These are phyloP conservation scores for Acrossocheilus fasciatus DNA, from an alignment of 2,797 vertebrate genomes.

Conservation along the genomic window DNA sequence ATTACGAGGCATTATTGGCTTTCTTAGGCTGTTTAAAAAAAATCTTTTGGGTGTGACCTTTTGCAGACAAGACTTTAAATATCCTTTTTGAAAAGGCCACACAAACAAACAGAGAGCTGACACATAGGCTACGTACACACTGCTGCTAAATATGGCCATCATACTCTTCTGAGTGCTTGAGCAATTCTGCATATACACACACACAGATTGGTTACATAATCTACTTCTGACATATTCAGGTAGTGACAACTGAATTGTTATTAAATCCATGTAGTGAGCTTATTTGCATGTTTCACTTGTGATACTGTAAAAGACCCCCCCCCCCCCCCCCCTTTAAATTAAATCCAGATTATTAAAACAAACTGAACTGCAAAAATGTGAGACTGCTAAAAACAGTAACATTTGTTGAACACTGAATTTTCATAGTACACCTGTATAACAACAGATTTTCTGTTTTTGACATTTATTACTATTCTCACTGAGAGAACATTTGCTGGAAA, in stretches of 20 bases:
- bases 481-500: neutral
- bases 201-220: neutral
- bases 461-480: neutral
- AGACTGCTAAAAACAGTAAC: neutral
- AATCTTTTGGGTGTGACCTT: slow-evolving; percentile 15
- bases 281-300: neutral
- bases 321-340: too few species aligned
- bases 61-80: slow-evolving; percentile 22
- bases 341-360: too few species aligned
- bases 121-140: neutral
- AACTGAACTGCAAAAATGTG: neutral
- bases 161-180: neutral
- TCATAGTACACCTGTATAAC: neutral
- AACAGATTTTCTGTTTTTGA: neutral
- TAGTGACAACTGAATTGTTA: neutral
- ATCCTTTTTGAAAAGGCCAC: slow-evolving; percentile 36
- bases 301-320: neutral
- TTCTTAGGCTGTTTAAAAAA: slow-evolving; percentile 11
- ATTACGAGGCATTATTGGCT: slow-evolving; percentile 10
- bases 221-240: neutral
- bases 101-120: slow-evolving; percentile 24
- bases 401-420: neutral
- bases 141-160: neutral
- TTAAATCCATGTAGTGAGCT: neutral
- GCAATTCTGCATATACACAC: neutral